phyloP scores from a whole-genome alignment of 2,797 vertebrate genomes.

The Ctenopoma kingsleyae region DNA sequence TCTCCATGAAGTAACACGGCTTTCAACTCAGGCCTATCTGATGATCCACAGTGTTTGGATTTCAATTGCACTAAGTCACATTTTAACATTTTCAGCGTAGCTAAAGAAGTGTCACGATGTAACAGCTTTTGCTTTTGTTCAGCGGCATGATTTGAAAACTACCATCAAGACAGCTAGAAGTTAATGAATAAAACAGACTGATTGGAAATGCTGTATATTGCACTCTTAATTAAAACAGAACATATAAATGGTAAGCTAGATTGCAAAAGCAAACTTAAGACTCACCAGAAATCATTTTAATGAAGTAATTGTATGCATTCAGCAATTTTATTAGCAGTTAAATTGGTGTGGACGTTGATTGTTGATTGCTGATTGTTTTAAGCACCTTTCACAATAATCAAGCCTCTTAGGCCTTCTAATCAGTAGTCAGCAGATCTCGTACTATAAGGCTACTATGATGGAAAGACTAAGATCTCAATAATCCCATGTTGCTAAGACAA shows the following conservation, averaged over 20 bases:
- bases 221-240: background rate
- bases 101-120: background rate
- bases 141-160: constrained; percentile 12
- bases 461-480: constrained; percentile 31
- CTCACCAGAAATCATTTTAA: background rate
- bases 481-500: constrained; percentile 27
- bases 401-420: constrained; percentile 3
- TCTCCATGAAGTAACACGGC: constrained; percentile 70
- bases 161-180: background rate
- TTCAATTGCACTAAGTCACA: constrained; percentile 38
- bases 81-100: constrained; percentile 22
- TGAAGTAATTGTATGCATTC: background rate
- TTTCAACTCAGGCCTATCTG: constrained; percentile 44
- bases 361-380: constrained; percentile 4
- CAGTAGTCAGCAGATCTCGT: constrained; percentile 22
- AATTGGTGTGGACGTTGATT: background rate
- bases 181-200: no score
- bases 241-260: background rate
- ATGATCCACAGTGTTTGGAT: constrained; percentile 55
- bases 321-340: background rate
- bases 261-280: background rate
- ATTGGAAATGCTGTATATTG: background rate
- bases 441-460: constrained; percentile 18
- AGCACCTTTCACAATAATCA: constrained; percentile 10
- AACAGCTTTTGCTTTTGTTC: background rate